Base-by-base conservation (phyloP, 2,888 invertebrate genomes). In the Rhynchonema sp. region DNA sequence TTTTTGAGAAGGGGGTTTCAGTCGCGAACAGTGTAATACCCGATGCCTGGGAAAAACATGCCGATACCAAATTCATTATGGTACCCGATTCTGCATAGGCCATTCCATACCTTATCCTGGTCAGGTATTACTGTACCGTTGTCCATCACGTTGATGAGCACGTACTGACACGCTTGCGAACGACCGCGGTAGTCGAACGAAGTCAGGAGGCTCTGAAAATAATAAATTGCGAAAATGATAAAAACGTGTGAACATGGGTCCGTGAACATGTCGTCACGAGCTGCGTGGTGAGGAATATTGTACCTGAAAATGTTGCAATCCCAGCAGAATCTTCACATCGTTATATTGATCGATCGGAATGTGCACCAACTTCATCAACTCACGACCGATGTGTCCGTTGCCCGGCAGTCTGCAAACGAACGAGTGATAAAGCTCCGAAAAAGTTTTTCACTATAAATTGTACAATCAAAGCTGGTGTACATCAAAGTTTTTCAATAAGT, bases 291-390 rank as follows among this genome's bases (percentile, higher is more conserved):
- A n/a, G n/a, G n/a, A n/a, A n/a, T 38, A 38, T 38, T 20, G 9
- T 20, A 38, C 52, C 52, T 52, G 20, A 28, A 54, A 54, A 22
- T 54, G 26, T 23, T 26, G 2, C 54, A 54, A 27, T 13, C 25
- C 2, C 25, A 56, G 81, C 23, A 98, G 82, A 0, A 85, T 86
- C 55, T 94, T 78, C 22, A 91, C 82, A 74, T 92, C 86, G 74
- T 87, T 88, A 77, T 94, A 96, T 70, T 86, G 86, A 73, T 94
- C 91, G 1, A 94, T 82, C 0, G 96, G 94, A 55, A 96, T 85
- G 74, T 90, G 87, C 70, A 98, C 80, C 62, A 98, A 81, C 70
- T 89, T 85, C 70, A 87, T 85, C 63, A 99, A 78, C 73, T 98
- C 98, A 68, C 87, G 85, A 65, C 91, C 91, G 0, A 94, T 88